Conservation (phyloP, 2,888 invertebrate genomes). For the Ryuthela nishihirai region DNA sequence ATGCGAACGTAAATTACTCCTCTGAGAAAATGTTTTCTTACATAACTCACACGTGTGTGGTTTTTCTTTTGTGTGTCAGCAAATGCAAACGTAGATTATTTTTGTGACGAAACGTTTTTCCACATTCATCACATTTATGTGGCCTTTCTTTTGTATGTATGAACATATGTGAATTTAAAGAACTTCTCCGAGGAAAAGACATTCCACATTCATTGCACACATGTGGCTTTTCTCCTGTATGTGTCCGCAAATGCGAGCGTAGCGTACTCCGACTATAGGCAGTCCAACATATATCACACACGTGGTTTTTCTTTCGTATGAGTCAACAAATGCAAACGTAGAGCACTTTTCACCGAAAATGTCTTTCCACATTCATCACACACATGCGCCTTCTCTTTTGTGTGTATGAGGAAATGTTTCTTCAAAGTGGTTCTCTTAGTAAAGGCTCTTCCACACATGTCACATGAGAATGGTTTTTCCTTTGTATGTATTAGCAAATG, state of each 20-base stretch:
- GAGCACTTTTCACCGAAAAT: background rate
- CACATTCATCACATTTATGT: background rate
- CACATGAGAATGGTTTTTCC: background rate
- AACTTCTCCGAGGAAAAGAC: background rate
- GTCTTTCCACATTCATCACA: slow-evolving; percentile 6
- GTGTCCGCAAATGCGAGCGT: no score
- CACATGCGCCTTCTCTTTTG: background rate
- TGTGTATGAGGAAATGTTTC: background rate
- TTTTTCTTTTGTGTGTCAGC: background rate
- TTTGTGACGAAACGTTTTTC: no score
- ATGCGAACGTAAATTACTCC: background rate
- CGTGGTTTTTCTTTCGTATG: background rate
- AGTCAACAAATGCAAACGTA: background rate
- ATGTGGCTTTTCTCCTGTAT: background rate
- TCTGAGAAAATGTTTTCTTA: background rate
- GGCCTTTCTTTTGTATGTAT: background rate
- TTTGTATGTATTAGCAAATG: slow-evolving; percentile 1
- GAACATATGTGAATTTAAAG: no score
- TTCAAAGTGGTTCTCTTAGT: background rate
- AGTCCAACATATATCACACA: no score
- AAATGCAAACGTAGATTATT: no score
- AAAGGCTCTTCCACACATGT: background rate
- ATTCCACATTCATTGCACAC: background rate
- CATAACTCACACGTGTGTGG: background rate
- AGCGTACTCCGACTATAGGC: no score